Base-by-base conservation (phyloP, 2,797 vertebrate genomes). In the Dendrocincla fuliginosa region DNA sequence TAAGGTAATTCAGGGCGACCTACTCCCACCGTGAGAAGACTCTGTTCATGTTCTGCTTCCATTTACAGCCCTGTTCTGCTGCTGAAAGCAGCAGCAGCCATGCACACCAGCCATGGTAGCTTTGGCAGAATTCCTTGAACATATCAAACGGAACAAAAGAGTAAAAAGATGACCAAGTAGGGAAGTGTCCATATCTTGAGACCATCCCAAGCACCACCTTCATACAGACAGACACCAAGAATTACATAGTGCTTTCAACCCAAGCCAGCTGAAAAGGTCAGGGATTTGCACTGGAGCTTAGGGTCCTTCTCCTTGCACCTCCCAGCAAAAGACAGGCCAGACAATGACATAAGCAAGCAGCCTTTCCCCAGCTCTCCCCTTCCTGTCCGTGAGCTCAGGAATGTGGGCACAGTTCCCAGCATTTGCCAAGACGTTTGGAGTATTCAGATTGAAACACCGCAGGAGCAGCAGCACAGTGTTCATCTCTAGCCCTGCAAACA, bases 391-490 rank as follows among this genome's bases (percentile, higher is more conserved):
- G 10, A 60, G 17, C 16, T 81, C 74, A 37, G 42, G 28, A 84
- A 64, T 0, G 0, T 3, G 11, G 35, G 16, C 55, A 73, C 1
- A 3, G 39, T 16, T 79, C 24, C n/a, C n/a, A 61, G 20, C 1
- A 1, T 37, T 46, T 41, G 32, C n/a, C 0, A 8, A 78, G 16
- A 33, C 13, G 6, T 42, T 49, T 57, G 27, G 18, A 56, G 8
- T 16, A 19, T 18, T 80, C 60, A 90, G 18, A 18, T 85, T 35
- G 53, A 50, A 61, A 65, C 23, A 46, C 32, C 2, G 1, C 15
- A 74, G 24, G 17, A 81, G 44, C 12, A 84, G 39, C 9, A 70
- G 37, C 39, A 28, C 3, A 53, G 7, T 7, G 11, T 16, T 32
- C 2, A 0, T 16, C 41, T 87, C 76, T 49, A 86, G 49, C 22